Conservation (phyloP, 1,140 invertebrate species). For the Ceratosolen fusciceps region DNA sequence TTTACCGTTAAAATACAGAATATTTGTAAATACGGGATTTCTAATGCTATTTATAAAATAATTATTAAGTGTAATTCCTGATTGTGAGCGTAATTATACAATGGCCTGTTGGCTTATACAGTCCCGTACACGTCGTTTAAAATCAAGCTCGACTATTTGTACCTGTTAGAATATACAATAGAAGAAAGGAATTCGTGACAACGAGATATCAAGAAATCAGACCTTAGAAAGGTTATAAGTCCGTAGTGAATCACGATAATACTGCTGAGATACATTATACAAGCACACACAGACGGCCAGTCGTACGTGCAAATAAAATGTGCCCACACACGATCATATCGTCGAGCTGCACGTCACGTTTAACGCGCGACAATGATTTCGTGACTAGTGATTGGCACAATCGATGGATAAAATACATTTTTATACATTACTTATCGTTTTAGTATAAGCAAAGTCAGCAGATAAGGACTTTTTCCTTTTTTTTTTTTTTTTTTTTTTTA, state of each 20-base stretch:
- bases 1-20: too few species aligned
- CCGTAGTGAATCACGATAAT: slow-evolving; percentile 19
- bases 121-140: background rate
- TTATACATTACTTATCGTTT: background rate
- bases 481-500: too few species aligned
- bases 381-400: background rate
- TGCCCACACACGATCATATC: too few species aligned
- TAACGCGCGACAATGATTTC: slow-evolving; percentile 14
- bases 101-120: background rate
- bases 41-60: too few species aligned
- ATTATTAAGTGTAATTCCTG: background rate
- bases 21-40: too few species aligned
- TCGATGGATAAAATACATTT: background rate
- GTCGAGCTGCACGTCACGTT: background rate
- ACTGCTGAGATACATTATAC: background rate
- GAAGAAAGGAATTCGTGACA: slow-evolving; percentile 24
- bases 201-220: slow-evolving; percentile 24
- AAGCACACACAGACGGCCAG: background rate
- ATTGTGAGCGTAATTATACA: background rate
- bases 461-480: too few species aligned
- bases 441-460: background rate
- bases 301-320: too few species aligned
- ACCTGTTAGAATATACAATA: slow-evolving; percentile 8
- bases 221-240: slow-evolving; percentile 35
- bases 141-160: background rate